Evolutionary conservation across 2,888 invertebrate genomes (phyloP).

Genomic region (Eupithecia tripunctaria): DNA sequence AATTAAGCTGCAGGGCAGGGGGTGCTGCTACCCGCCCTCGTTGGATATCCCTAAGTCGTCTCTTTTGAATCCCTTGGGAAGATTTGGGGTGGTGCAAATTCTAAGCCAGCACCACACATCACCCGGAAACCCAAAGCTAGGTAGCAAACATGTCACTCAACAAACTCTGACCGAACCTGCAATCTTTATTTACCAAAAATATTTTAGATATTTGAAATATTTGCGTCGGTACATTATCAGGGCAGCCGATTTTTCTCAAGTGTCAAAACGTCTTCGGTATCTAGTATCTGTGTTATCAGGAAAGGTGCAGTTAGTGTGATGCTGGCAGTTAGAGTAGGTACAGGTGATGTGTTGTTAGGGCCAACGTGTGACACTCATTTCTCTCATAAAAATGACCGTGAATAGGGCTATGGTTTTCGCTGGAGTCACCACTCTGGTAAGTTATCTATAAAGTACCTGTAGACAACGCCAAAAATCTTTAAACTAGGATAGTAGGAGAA

Average conservation of each 20-base stretch:
- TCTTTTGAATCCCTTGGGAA: too few species aligned
- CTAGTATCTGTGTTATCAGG: constrained; percentile 49
- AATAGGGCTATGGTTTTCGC: constrained; percentile 57
- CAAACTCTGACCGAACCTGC: neutral
- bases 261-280: constrained; percentile 40
- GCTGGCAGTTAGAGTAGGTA: constrained; percentile 49
- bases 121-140: neutral
- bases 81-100: too few species aligned
- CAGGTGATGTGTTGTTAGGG: constrained; percentile 26
- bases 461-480: neutral
- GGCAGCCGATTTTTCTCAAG: constrained; percentile 39
- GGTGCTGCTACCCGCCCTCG: too few species aligned
- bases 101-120: too few species aligned
- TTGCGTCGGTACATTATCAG: constrained; percentile 33
- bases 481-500: too few species aligned
- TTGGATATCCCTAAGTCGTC: too few species aligned
- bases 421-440: constrained; percentile 58
- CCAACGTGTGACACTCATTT: constrained; percentile 29
- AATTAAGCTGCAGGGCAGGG: too few species aligned
- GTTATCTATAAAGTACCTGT: constrained; percentile 31
- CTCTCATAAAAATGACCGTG: constrained; percentile 46
- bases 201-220: neutral
- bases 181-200: neutral
- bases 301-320: constrained; percentile 56
- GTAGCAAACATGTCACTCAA: neutral